phyloP scores from a whole-genome alignment of 2,113 vertebrate genomes.

The Mellivora capensis region DNA sequence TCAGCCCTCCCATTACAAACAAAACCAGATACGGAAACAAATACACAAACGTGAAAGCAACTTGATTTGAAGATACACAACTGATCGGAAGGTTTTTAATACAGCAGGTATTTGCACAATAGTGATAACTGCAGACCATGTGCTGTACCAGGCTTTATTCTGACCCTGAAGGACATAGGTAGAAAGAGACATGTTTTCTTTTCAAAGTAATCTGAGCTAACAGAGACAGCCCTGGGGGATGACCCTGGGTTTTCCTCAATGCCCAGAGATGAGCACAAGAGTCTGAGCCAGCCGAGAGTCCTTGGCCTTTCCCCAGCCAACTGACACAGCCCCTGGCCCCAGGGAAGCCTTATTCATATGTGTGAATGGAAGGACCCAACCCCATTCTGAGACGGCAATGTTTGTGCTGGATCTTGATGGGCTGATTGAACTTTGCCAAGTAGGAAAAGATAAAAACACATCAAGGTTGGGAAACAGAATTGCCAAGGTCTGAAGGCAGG shows the following conservation, averaged over 20 bases:
- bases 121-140: neutral
- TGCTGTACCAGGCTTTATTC: neutral
- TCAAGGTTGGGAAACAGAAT: fast-evolving
- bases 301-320: neutral
- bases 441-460: fast-evolving
- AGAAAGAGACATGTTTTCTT: neutral
- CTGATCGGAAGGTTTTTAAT: neutral
- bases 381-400: fast-evolving
- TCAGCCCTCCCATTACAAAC: neutral
- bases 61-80: neutral
- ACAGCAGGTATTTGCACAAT: neutral
- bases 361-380: too few relatives aligned
- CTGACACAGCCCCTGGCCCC: neutral
- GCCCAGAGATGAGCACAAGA: neutral
- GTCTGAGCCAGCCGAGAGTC: fast-evolving
- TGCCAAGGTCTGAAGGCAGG: neutral
- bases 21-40: neutral
- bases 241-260: fast-evolving
- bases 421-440: neutral
- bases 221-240: neutral
- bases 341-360: fast-evolving
- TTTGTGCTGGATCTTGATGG: too few relatives aligned
- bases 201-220: neutral
- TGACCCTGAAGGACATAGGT: neutral
- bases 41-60: neutral